These are phyloP conservation scores for Dyspetes luteomarginatus DNA, from an alignment of 2,888 invertebrate genomes.

Conservation along the genomic window DNA sequence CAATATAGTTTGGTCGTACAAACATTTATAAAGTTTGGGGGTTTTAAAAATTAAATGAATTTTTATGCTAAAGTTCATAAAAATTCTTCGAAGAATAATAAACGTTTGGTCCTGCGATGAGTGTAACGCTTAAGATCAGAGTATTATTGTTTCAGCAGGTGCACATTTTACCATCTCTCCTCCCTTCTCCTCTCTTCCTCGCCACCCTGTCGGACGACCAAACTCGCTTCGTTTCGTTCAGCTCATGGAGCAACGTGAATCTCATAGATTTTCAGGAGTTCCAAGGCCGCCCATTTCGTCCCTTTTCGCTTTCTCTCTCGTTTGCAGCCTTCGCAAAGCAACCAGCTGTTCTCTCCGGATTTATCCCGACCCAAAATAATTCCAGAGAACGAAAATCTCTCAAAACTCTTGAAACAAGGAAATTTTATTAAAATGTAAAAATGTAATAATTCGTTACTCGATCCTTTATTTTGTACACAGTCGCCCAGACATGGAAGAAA, in stretches of 20 bases:
- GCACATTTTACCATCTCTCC: conserved; percentile 4
- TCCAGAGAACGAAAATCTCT: too few relatives aligned
- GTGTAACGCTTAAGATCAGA: not conserved
- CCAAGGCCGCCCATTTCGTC: conserved; percentile 48
- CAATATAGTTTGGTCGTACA: too few relatives aligned
- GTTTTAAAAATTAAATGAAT: too few relatives aligned
- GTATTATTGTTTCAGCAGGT: conserved; percentile 31
- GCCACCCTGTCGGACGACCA: not conserved
- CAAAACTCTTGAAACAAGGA: too few relatives aligned
- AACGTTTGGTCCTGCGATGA: conserved; percentile 17
- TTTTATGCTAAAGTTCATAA: not conserved
- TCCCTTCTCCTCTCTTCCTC: not conserved
- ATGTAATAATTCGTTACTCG: too few relatives aligned
- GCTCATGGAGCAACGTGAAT: conserved; percentile 1
- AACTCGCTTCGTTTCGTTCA: not conserved
- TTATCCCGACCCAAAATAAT: conserved; percentile 29
- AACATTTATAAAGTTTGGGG: too few relatives aligned
- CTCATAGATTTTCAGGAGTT: conserved; percentile 61
- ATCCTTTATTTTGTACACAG: too few relatives aligned
- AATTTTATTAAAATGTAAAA: too few relatives aligned
- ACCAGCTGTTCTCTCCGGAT: conserved; percentile 58
- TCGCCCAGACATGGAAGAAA: too few relatives aligned
- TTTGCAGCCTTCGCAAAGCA: conserved; percentile 36
- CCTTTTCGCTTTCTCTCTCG: conserved; percentile 50
- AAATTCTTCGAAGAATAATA: conserved; percentile 19